Evolutionary conservation across 1,140 invertebrate species (phyloP).

Genomic region (Lepidostoma basale): DNA sequence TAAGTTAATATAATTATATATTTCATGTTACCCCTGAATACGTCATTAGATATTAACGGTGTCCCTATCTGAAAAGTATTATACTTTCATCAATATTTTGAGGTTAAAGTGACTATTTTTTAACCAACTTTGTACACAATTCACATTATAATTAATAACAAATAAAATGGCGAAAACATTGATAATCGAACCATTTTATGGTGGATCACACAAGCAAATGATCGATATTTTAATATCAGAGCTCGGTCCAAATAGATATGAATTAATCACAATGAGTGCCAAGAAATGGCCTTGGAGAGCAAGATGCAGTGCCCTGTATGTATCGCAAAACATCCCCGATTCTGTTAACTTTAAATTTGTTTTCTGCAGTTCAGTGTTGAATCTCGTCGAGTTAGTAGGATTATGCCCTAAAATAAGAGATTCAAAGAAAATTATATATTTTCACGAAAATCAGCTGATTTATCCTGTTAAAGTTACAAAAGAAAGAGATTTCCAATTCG

Average conservation of each 20-base stretch:
- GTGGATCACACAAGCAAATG: slow-evolving; percentile 74
- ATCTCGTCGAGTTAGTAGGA: slow-evolving; percentile 72
- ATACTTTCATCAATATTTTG: too few relatives aligned
- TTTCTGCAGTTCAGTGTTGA: slow-evolving; percentile 76
- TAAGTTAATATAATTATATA: too few relatives aligned
- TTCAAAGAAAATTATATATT: slow-evolving; percentile 74
- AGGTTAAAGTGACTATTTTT: too few relatives aligned
- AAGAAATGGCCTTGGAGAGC: slow-evolving; percentile 85
- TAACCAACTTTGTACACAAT: too few relatives aligned
- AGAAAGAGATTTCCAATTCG: slow-evolving; percentile 78
- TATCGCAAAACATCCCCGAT: slow-evolving; percentile 67
- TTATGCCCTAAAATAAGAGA: slow-evolving; percentile 67
- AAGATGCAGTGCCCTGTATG: slow-evolving; percentile 69
- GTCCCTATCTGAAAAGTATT: too few relatives aligned
- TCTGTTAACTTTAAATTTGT: slow-evolving; percentile 51
- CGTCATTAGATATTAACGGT: too few relatives aligned
- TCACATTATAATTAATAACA: background rate
- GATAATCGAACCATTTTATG: slow-evolving; percentile 71
- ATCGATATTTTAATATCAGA: slow-evolving; percentile 63
- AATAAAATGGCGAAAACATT: slow-evolving; percentile 46
- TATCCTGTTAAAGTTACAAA: slow-evolving; percentile 74
- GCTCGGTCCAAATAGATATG: slow-evolving; percentile 49
- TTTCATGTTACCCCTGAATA: too few relatives aligned
- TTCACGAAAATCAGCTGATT: slow-evolving; percentile 80
- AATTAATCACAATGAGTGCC: slow-evolving; percentile 65